Conservation (phyloP, 2,113 vertebrate genomes). For the Myotis lucifugus region DNA sequence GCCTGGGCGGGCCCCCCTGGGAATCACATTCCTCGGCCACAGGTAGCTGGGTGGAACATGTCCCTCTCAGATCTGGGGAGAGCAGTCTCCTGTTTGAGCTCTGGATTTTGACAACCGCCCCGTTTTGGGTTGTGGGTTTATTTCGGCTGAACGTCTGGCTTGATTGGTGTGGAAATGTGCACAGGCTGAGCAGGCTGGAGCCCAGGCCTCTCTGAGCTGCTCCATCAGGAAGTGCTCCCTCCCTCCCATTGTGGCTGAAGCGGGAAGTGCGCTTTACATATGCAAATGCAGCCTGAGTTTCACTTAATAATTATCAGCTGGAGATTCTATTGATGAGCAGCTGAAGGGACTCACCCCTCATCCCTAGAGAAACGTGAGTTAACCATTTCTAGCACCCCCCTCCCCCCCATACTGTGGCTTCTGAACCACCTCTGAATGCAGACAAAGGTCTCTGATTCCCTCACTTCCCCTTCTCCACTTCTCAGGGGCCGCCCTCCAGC, state of each 20-base stretch:
- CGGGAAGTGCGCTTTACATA: slow-evolving; percentile 83
- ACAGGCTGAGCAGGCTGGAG: slow-evolving; percentile 74
- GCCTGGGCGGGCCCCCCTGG: background rate
- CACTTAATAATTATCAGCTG: slow-evolving; percentile 90
- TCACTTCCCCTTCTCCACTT: background rate
- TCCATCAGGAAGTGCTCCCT: slow-evolving; percentile 83
- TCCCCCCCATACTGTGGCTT: background rate
- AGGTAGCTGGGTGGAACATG: background rate
- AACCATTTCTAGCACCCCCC: slow-evolving; percentile 63
- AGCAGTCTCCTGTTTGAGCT: slow-evolving; percentile 28
- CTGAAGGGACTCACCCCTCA: slow-evolving; percentile 85
- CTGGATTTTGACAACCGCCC: slow-evolving; percentile 24
- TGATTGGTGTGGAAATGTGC: slow-evolving; percentile 77
- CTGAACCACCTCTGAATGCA: background rate
- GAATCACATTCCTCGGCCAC: background rate
- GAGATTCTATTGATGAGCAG: slow-evolving; percentile 86
- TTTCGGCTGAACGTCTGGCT: slow-evolving; percentile 80
- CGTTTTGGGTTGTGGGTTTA: slow-evolving; percentile 61
- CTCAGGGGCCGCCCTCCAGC: background rate
- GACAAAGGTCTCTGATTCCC: background rate
- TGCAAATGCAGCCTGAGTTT: slow-evolving; percentile 86
- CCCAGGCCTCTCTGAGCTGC: slow-evolving; percentile 65
- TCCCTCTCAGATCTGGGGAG: background rate
- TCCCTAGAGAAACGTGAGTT: slow-evolving; percentile 78
- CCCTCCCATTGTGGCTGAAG: slow-evolving; percentile 79